Evolutionary conservation across 2,797 vertebrate genomes (phyloP), one percentile per base, ranked within the genome.

Genomic region (Cephalopachus bancanus): DNA sequence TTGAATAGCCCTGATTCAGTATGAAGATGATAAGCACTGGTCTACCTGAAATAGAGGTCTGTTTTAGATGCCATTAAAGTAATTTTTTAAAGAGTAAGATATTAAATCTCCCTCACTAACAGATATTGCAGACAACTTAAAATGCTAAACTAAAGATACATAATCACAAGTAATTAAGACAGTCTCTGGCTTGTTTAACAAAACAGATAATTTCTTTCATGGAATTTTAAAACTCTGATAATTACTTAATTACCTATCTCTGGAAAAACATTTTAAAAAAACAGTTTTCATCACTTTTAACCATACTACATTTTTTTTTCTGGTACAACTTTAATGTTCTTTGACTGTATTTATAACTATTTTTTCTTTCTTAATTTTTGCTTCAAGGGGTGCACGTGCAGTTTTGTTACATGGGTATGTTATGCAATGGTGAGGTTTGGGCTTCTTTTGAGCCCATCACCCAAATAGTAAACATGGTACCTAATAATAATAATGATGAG

Each of bases 41-140:
- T 95, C 30, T 14, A 57, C 67, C 86, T 57, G 26, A 24, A 9
- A 55, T 22, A 94, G 53, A 72, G 15, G 44, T 89, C 49, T 89
- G 33, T 75, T n/a, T 69, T 93, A 69, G 16, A 22, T 11, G 20
- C 1, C 15, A 28, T 55, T 33, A 65, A 15, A n/a, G 44, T 10
- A 30, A 14, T 74, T 84, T 69, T 83, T 96, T 57, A 71, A 64
- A 74, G 44, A 72, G n/a, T 74, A 60, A 89, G 1, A 75, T 95
- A 90, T 76, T 33, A 96, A 65, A 59, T 87, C 1, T 84, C 6
- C 5, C 8, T 89, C 22, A 33, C 37, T 62, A 91, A 75, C 4
- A 64, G 24, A 49, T 83, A 51, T 33, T 83, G 19, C 17, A 62
- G 26, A 69, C 14, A 80, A 76, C 20, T 6, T 33, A 57, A 79